Conservation (phyloP, 2,797 vertebrate genomes). For the Rhabdomys pumilio region DNA sequence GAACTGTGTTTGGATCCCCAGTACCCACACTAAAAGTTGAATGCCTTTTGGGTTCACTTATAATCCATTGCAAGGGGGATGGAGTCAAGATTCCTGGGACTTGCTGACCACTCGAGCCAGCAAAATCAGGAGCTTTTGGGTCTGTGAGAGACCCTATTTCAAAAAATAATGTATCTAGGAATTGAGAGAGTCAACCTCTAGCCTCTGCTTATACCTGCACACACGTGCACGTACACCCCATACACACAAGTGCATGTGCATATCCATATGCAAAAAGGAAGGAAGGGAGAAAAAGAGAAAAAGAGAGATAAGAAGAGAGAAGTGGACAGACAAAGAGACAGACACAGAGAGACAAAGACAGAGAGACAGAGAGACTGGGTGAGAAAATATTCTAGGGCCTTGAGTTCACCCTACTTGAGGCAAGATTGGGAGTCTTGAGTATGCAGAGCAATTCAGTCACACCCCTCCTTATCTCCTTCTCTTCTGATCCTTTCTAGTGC, state of each 20-base stretch:
- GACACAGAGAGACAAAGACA: not conserved
- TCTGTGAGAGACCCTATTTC: not conserved
- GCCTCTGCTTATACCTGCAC: not conserved
- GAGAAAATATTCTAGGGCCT: not conserved
- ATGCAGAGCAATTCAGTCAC: not conserved
- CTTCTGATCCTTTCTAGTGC: not conserved
- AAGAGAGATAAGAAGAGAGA: not conserved
- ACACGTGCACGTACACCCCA: not conserved
- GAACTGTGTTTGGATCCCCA: not conserved
- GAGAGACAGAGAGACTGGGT: not conserved
- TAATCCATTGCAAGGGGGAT: not conserved
- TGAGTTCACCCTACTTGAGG: not conserved
- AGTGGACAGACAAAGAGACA: not conserved
- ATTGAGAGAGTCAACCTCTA: not conserved
- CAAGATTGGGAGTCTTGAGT: conserved; percentile 7
- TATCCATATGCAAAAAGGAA: not conserved
- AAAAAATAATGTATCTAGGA: not conserved
- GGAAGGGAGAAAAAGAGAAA: not conserved
- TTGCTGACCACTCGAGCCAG: not conserved
- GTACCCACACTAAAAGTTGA: not conserved
- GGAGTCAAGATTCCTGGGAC: not conserved
- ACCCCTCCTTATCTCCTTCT: not conserved
- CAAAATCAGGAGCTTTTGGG: not conserved
- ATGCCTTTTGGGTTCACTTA: not conserved
- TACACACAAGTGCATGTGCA: not conserved